phyloP scores from a whole-genome alignment of 2,888 invertebrate species.

The Aphodius sticticus region DNA sequence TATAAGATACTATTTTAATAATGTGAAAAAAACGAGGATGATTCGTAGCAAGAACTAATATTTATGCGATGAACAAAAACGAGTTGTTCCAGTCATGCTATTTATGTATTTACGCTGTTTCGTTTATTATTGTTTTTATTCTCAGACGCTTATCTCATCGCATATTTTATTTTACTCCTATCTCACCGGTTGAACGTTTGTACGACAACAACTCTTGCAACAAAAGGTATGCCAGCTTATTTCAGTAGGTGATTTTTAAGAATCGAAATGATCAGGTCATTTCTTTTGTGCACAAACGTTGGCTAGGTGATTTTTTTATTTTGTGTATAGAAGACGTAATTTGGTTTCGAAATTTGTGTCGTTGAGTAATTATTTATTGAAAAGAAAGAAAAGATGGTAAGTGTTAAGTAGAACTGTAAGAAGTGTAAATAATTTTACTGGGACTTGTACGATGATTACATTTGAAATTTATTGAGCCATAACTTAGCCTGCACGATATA shows the following conservation, averaged over 20 bases:
- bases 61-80: slow-evolving; percentile 51
- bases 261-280: slow-evolving; percentile 5
- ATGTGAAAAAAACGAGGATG: slow-evolving; percentile 49
- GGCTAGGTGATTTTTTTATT: neutral
- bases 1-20: slow-evolving; percentile 60
- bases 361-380: slow-evolving; percentile 31
- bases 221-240: neutral
- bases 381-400: slow-evolving; percentile 21
- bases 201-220: neutral
- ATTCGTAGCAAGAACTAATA: slow-evolving; percentile 53
- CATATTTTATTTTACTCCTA: slow-evolving; percentile 20
- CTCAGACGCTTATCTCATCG: neutral
- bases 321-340: slow-evolving; percentile 9
- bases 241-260: no score
- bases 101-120: slow-evolving; percentile 40
- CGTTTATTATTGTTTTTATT: slow-evolving; percentile 27
- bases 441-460: slow-evolving; percentile 30
- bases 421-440: slow-evolving; percentile 38
- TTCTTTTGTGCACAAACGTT: neutral
- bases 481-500: slow-evolving; percentile 40
- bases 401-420: slow-evolving; percentile 29
- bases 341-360: neutral
- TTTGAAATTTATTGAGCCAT: slow-evolving; percentile 38
- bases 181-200: neutral
- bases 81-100: slow-evolving; percentile 57